phyloP scores from a whole-genome alignment of 2,888 invertebrate genomes.

The Bruchidius siliquastri region DNA sequence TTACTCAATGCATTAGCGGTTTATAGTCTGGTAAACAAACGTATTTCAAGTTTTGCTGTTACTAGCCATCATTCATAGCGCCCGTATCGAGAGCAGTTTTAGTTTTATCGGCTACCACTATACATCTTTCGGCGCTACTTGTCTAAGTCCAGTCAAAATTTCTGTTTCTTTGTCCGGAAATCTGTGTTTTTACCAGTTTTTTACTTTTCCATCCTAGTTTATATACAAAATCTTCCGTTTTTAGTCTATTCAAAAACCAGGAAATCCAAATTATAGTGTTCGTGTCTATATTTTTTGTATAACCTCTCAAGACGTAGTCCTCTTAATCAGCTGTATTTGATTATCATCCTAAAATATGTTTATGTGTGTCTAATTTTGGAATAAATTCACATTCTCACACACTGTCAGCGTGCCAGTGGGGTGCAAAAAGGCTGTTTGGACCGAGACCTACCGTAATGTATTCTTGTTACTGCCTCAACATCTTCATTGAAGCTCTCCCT shows the following conservation, averaged over 20 bases:
- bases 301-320: neutral
- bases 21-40: neutral
- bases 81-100: neutral
- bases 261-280: neutral
- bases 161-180: conserved; percentile 14
- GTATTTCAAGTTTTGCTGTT: neutral
- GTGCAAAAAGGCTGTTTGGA: neutral
- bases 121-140: conserved; percentile 5
- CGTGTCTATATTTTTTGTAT: neutral
- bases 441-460: conserved; percentile 44
- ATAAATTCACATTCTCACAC: neutral
- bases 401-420: neutral
- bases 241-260: neutral
- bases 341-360: conserved; percentile 7
- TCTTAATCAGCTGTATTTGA: conserved; percentile 13
- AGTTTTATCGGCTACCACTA: neutral
- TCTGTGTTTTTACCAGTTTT: conserved; percentile 10
- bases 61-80: neutral
- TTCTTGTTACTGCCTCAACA: conserved; percentile 75
- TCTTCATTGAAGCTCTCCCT: conserved; percentile 60
- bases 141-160: conserved; percentile 6
- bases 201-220: neutral
- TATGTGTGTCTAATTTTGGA: conserved; percentile 4
- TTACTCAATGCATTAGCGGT: neutral
- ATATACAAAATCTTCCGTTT: neutral